Evolutionary conservation across 2,113 vertebrate species (phyloP).

Genomic region (Lepisosteus osseus): DNA sequence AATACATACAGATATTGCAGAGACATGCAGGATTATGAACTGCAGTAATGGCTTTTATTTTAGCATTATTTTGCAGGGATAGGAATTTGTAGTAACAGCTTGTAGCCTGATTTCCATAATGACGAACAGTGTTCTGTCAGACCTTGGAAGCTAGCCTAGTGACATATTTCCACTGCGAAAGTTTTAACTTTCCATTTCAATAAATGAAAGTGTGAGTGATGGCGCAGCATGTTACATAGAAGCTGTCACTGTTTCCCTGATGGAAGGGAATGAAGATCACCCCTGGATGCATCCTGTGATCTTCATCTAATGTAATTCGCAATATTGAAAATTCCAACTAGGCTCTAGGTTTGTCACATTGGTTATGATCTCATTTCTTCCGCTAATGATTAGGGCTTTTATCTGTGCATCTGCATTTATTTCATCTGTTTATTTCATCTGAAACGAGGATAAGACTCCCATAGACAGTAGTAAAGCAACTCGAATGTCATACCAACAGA

Average conservation of each 20-base stretch:
- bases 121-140: constrained; percentile 53
- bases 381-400: constrained; percentile 19
- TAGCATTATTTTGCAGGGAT: neutral
- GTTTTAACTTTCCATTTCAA: constrained; percentile 58
- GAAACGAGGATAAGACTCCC: constrained; percentile 11
- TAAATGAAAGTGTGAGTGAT: constrained; percentile 54
- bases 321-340: neutral
- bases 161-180: constrained; percentile 64
- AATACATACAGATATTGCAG: neutral
- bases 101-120: constrained; percentile 44
- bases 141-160: constrained; percentile 43
- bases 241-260: constrained; percentile 8
- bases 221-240: constrained; percentile 15
- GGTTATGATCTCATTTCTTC: constrained; percentile 13
- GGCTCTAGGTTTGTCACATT: neutral
- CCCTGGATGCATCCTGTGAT: constrained; percentile 2
- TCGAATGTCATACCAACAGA: neutral
- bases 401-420: neutral
- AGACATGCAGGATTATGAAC: neutral
- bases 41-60: neutral
- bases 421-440: neutral
- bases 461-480: constrained; percentile 18
- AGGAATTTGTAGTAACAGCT: neutral
- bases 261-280: constrained; percentile 15
- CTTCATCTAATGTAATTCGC: neutral